phyloP scores from a whole-genome alignment of 1,140 invertebrate genomes.

The Bombus impatiens region DNA sequence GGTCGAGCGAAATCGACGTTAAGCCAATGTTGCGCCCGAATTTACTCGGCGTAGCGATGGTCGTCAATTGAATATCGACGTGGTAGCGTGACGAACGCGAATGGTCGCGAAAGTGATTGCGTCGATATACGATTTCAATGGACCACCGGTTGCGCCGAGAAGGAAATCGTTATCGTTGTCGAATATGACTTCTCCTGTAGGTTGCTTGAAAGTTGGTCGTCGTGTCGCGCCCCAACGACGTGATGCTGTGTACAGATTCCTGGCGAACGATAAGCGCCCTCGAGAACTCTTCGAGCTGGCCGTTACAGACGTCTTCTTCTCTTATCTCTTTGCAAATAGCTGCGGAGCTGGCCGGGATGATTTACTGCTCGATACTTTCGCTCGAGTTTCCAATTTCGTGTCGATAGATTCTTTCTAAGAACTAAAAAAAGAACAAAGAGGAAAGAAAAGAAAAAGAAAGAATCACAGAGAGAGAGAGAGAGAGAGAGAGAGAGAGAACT shows the following conservation, averaged over 20 bases:
- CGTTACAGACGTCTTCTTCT: neutral
- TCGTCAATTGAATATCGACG: conserved; percentile 24
- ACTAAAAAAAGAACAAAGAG: neutral
- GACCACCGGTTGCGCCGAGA: conserved; percentile 44
- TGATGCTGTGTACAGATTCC: neutral
- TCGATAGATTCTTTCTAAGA: neutral
- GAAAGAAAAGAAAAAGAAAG: neutral
- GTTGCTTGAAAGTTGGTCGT: neutral
- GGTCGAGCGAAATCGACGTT: neutral
- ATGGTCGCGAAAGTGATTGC: conserved; percentile 17
- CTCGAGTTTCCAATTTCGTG: neutral
- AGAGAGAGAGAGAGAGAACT: neutral
- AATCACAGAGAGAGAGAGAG: too few species aligned
- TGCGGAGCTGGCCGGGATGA: neutral
- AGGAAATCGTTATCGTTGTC: conserved; percentile 46
- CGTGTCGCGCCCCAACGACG: neutral
- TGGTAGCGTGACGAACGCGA: conserved; percentile 21
- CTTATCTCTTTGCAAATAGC: neutral
- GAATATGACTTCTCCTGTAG: neutral
- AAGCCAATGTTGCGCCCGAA: conserved; percentile 1
- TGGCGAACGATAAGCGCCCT: neutral
- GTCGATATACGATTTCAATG: conserved; percentile 36
- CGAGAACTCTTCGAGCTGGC: neutral
- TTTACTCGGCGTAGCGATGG: neutral
- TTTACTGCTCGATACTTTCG: neutral